A percentile compares a stretch with the other conserved stretches of the same genome.
Evolutionary conservation across 2,113 vertebrate species (phyloP).

Genomic region (Ciconia stormi): DNA sequence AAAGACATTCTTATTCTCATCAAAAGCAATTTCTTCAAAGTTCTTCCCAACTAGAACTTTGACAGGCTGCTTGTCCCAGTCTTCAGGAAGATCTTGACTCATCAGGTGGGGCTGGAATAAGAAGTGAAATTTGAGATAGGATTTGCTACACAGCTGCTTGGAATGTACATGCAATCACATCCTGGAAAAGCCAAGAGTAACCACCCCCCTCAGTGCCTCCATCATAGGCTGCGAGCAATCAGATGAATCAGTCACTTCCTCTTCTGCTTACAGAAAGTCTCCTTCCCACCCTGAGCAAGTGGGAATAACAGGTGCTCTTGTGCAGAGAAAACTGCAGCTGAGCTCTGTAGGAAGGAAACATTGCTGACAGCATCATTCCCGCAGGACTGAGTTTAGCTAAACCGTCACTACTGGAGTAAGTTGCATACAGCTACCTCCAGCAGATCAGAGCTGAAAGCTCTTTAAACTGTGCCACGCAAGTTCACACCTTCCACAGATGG

Average conservation of each 20-base stretch:
- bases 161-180: background rate
- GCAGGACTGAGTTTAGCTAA: background rate
- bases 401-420: background rate
- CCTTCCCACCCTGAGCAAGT: background rate
- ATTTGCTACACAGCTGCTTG: background rate
- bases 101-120: constrained; percentile 90
- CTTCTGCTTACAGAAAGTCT: background rate
- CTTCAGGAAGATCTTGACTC: constrained; percentile 95
- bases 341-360: background rate
- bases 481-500: background rate
- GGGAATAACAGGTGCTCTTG: background rate
- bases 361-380: background rate
- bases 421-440: background rate
- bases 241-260: background rate
- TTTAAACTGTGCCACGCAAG: background rate
- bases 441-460: background rate
- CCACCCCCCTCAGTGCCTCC: background rate
- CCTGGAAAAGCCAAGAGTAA: background rate
- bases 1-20: constrained; percentile 91
- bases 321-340: background rate
- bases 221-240: background rate
- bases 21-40: constrained; percentile 93
- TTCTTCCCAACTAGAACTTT: constrained; percentile 93
- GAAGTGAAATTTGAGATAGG: background rate
- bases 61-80: constrained; percentile 94